These are phyloP conservation scores for Ficedula albicollis DNA, from an alignment of 2,797 vertebrate genomes.

Conservation along the genomic window DNA sequence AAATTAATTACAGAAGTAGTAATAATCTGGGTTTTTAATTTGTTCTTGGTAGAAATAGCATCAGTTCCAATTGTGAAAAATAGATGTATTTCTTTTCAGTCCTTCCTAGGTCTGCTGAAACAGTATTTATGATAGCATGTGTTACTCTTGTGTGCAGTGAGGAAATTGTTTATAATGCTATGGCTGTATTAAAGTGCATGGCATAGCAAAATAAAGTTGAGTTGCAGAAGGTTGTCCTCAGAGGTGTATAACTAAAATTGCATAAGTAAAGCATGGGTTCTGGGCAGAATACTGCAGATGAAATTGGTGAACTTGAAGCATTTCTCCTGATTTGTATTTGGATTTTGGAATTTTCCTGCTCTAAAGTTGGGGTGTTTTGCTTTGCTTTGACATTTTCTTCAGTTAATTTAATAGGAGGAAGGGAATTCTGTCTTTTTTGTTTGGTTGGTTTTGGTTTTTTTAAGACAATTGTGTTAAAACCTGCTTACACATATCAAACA, in stretches of 20 bases:
- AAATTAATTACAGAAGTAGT: not conserved
- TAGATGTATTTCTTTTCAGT: not conserved
- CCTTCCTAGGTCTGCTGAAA: not conserved
- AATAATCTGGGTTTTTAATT: not conserved
- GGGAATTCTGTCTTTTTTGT: not conserved
- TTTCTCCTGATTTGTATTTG: not conserved
- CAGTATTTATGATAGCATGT: not conserved
- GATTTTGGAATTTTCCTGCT: not conserved
- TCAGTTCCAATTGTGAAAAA: not conserved
- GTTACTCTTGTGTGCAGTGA: not conserved
- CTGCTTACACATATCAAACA: not conserved
- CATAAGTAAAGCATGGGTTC: not conserved
- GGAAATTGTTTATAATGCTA: not conserved
- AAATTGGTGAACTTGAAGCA: not conserved
- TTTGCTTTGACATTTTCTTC: not conserved
- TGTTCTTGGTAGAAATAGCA: not conserved
- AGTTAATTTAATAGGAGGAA: not conserved
- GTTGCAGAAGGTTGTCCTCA: not conserved
- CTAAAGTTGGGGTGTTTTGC: rapidly evolving
- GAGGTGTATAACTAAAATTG: not conserved
- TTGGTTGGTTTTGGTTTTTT: not conserved
- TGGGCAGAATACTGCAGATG: not conserved
- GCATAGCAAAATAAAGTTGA: not conserved
- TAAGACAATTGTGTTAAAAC: not conserved
- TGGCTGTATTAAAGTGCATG: not conserved